These are phyloP conservation scores for Thamnaconus septentrionalis DNA, from an alignment of 2,113 vertebrate species.

Conservation along the genomic window DNA sequence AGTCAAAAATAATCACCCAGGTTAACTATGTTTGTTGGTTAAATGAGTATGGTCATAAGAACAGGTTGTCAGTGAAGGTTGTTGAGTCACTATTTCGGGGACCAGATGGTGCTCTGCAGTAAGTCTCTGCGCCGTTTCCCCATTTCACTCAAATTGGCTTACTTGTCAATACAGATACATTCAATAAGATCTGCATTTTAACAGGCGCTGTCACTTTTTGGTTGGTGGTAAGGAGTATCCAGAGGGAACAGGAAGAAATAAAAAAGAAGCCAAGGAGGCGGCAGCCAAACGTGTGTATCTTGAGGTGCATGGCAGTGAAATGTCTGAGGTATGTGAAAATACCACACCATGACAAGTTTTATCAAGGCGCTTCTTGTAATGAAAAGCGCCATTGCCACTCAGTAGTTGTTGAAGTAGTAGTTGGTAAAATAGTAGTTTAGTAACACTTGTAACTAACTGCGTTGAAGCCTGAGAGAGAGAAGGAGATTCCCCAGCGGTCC, in stretches of 20 bases:
- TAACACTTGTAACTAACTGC: too few species aligned
- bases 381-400: not conserved
- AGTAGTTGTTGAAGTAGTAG: too few species aligned
- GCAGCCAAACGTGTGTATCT: conserved; percentile 62
- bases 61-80: not conserved
- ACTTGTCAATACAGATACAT: not conserved
- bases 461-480: conserved; percentile 16
- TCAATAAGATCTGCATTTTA: not conserved
- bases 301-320: conserved; percentile 9
- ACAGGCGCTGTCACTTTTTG: conserved; percentile 47
- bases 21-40: conserved; percentile 66
- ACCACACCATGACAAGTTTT: too few species aligned
- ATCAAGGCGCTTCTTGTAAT: not conserved
- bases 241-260: conserved; percentile 49
- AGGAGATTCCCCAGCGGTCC: conserved; percentile 7
- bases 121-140: conserved; percentile 18
- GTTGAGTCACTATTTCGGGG: conserved; percentile 22
- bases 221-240: conserved; percentile 55
- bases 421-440: too few species aligned
- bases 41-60: conserved; percentile 65
- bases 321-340: not conserved
- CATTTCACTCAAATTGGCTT: not conserved
- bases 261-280: conserved; percentile 68
- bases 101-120: conserved; percentile 16
- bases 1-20: not conserved